These are phyloP conservation scores for Lordiphosa mommai DNA, from an alignment of 1,140 invertebrate species.

Conservation along the genomic window DNA sequence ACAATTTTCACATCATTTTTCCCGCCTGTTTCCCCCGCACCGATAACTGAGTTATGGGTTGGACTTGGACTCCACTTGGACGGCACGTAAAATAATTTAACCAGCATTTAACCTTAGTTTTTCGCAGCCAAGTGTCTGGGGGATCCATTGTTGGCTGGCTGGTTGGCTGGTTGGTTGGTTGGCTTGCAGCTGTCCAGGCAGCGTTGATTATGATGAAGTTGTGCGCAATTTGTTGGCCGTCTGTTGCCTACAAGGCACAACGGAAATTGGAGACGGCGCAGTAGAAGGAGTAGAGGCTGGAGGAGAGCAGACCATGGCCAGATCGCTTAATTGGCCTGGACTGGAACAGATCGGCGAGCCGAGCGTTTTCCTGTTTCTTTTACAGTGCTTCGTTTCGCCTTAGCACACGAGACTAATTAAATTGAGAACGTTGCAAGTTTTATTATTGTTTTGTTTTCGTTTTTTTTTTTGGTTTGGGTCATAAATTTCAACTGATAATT, in stretches of 20 bases:
- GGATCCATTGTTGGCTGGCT: slow-evolving; percentile 20
- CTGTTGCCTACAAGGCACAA: slow-evolving; percentile 72
- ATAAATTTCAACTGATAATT: slow-evolving; percentile 60
- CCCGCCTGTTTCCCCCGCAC: slow-evolving; percentile 14
- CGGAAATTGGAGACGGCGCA: slow-evolving; percentile 70
- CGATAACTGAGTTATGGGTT: slow-evolving; percentile 57
- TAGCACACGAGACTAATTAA: slow-evolving; percentile 71
- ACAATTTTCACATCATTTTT: slow-evolving; percentile 79
- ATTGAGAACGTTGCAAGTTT: slow-evolving; percentile 58
- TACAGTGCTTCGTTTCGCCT: slow-evolving; percentile 47
- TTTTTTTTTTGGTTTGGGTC: slow-evolving; percentile 11
- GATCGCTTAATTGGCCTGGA: slow-evolving; percentile 72
- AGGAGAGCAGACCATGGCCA: slow-evolving; percentile 36
- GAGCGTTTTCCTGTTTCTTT: slow-evolving; percentile 18
- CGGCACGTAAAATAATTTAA: slow-evolving; percentile 79
- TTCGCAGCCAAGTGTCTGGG: slow-evolving; percentile 48
- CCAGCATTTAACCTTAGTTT: slow-evolving; percentile 77
- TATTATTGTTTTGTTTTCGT: neutral
- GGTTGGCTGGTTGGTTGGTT: neutral
- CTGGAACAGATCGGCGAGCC: slow-evolving; percentile 39
- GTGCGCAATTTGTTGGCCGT: slow-evolving; percentile 78
- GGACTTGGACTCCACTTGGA: slow-evolving; percentile 17
- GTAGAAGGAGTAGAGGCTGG: slow-evolving; percentile 28
- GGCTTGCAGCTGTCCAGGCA: slow-evolving; percentile 36
- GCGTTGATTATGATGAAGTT: slow-evolving; percentile 78